Conservation (phyloP, 1,140 invertebrate species). For the Drosophila jambulina region DNA sequence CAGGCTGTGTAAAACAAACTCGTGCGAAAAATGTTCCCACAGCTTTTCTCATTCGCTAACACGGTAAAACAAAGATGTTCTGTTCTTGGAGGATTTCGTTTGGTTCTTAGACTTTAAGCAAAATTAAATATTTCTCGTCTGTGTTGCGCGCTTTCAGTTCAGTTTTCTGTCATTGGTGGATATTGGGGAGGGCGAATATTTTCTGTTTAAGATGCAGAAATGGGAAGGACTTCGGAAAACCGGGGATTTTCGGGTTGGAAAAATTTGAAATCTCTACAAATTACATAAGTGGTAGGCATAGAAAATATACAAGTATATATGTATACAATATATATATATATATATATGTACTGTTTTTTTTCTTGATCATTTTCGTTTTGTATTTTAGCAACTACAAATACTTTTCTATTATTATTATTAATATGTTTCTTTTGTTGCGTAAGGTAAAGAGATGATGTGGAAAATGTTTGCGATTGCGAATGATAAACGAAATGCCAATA, state of each 20-base stretch:
- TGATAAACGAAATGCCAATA: conserved; percentile 20
- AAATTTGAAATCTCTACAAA: conserved; percentile 80
- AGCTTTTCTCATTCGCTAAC: conserved; percentile 23
- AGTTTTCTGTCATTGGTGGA: neutral
- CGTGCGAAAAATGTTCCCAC: conserved; percentile 20
- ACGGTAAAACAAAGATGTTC: conserved; percentile 37
- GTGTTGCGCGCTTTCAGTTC: conserved; percentile 14
- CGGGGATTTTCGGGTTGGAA: conserved; percentile 42
- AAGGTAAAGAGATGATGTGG: conserved; percentile 45
- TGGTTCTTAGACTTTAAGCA: conserved; percentile 27
- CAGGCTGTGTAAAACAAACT: conserved; percentile 23
- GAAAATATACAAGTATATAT: conserved; percentile 83
- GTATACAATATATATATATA: conserved; percentile 70
- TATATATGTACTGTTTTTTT: conserved; percentile 66
- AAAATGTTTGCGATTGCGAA: conserved; percentile 35
- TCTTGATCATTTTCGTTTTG: conserved; percentile 48
- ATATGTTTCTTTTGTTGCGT: conserved; percentile 48
- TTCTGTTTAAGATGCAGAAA: conserved; percentile 68
- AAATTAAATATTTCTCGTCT: conserved; percentile 55
- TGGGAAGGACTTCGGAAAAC: conserved; percentile 6
- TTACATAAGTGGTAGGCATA: conserved; percentile 83
- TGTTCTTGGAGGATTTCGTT: conserved; percentile 17
- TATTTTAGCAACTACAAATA: conserved; percentile 81
- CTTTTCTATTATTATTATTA: conserved; percentile 71
- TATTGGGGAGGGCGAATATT: neutral